phyloP scores from a whole-genome alignment of 1,140 invertebrate genomes.

The Cepaea nemoralis region DNA sequence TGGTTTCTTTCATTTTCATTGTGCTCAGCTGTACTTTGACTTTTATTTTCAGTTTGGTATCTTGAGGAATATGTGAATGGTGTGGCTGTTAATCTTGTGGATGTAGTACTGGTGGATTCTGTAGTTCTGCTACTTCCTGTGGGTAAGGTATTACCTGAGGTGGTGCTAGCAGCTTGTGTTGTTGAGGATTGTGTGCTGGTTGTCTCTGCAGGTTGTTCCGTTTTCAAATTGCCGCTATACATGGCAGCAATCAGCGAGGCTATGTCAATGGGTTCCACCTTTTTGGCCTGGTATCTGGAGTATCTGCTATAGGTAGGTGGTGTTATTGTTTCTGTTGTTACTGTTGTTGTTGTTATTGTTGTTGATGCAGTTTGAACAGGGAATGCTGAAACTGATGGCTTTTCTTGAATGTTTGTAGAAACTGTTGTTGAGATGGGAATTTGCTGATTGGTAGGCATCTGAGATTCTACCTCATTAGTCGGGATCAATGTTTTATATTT shows the following conservation, averaged over 20 bases:
- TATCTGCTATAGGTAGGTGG: slow-evolving; percentile 14
- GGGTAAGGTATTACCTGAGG: not conserved
- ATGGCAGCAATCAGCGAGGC: slow-evolving; percentile 7
- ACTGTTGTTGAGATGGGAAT: not conserved
- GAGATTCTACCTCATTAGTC: too few relatives aligned
- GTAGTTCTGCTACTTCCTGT: not conserved
- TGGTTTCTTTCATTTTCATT: too few relatives aligned
- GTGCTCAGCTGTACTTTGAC: too few relatives aligned
- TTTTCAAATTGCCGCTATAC: slow-evolving; percentile 5
- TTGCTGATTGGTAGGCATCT: too few relatives aligned
- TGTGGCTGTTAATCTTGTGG: not conserved
- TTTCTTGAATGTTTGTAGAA: not conserved
- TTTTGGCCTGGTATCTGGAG: not conserved
- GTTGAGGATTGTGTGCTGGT: not conserved
- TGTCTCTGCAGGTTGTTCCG: not conserved
- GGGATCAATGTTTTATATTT: too few relatives aligned
- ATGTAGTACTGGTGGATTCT: not conserved
- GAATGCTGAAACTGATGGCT: not conserved
- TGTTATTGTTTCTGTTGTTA: not conserved
- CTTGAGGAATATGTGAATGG: not conserved
- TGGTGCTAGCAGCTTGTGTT: not conserved
- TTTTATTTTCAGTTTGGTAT: not conserved
- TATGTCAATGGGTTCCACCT: slow-evolving; percentile 7
- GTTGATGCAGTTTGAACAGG: not conserved
- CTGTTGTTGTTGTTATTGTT: not conserved